Base-by-base conservation (phyloP, 2,797 vertebrate genomes). In the Fundulus diaphanus region DNA sequence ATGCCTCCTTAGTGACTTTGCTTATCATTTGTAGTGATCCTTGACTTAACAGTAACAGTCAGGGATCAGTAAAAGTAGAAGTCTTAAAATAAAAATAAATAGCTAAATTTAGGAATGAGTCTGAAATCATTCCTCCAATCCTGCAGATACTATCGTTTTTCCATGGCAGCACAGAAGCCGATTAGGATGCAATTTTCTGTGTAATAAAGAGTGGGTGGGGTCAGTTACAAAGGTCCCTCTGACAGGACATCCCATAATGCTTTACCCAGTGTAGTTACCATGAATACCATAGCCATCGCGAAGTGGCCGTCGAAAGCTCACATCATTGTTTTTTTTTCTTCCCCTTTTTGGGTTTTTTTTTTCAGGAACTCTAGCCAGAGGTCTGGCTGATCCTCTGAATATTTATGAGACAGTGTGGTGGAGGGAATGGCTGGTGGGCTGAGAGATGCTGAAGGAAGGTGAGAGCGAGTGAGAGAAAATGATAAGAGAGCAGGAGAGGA, bases 151-250 rank as follows among this genome's bases (percentile, higher is more conserved):
- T 9, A 49, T 70, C 68, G 29, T 84, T 82, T 68, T 86, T 85
- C 89, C 86, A 87, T 88, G 66, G 87, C 75, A 92, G 90, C 86
- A 80, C 70, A 71, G 69, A 82, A 82, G 82, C 72, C 71, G 81
- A 88, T 91, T 87, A 87, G 91, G 83, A 84, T 89, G 85, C 40
- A 33, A 66, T 83, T 86, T 89, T 66, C 82, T 76, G 68, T 83
- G 73, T 63, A 80, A 90, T 74, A 90, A 85, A 63, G 78, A 74
- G 82, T 79, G n/a, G 85, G 85, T 1, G 77, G 84, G 48, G 85
- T 88, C 80, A 72, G 79, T 78, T 74, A 66, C 69, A 35, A 54
- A 79, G 84, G 87, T 72, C 48, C 85, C 85, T 74, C 86, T 87
- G 1, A 80, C 82, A 78, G 71, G n/a, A 35, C 80, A 85, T 89